phyloP scores from a whole-genome alignment of 1,140 invertebrate species.

The Phortica variegata region DNA sequence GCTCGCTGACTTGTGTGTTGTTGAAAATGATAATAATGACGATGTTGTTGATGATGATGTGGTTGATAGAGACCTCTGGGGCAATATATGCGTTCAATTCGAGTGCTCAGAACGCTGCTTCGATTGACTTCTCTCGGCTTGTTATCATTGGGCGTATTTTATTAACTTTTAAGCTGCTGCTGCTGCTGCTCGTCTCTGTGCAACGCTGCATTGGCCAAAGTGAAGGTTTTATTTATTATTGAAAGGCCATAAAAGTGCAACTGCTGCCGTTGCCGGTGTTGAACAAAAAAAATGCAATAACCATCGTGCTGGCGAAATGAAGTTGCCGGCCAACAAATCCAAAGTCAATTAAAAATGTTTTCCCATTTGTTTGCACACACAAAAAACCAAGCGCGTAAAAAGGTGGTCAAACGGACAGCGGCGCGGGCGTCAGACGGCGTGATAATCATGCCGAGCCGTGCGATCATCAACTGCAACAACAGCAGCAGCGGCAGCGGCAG shows the following conservation, averaged over 20 bases:
- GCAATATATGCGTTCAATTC: conserved; percentile 41
- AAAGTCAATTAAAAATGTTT: conserved; percentile 55
- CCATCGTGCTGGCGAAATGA: conserved; percentile 16
- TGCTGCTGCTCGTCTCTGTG: too few relatives aligned
- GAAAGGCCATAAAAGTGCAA: conserved; percentile 52
- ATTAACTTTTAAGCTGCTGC: conserved; percentile 49
- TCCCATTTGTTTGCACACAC: conserved; percentile 51
- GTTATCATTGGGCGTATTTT: conserved; percentile 55
- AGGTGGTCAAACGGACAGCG: too few relatives aligned
- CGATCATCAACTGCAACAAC: conserved; percentile 55
- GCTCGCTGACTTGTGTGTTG: conserved; percentile 7
- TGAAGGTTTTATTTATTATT: too few relatives aligned
- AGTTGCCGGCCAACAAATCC: conserved; percentile 21
- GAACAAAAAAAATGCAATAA: too few relatives aligned
- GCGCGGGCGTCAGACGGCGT: too few relatives aligned
- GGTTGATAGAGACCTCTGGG: conserved; percentile 36
- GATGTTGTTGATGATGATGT: conserved; percentile 28
- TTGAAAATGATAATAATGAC: not conserved
- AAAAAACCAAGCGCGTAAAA: too few relatives aligned
- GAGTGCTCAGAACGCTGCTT: too few relatives aligned
- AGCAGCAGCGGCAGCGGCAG: conserved; percentile 49
- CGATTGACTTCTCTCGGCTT: conserved; percentile 41
- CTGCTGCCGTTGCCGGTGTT: conserved; percentile 11
- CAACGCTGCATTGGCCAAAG: too few relatives aligned
- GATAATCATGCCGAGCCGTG: too few relatives aligned